phyloP scores from a whole-genome alignment of 1,140 invertebrate genomes.

The Saccostrea echinata region DNA sequence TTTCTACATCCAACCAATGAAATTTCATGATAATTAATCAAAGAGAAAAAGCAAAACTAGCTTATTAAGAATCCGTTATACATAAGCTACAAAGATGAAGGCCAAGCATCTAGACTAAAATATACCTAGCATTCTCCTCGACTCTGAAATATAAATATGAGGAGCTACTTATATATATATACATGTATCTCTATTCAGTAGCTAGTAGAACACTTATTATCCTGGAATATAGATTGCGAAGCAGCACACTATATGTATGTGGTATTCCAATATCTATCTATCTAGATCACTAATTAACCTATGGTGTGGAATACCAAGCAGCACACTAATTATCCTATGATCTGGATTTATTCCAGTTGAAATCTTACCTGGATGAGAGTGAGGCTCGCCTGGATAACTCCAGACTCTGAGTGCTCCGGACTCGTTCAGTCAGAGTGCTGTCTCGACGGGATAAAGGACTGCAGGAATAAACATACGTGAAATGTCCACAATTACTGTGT shows the following conservation, averaged over 20 bases:
- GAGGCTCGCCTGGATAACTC: neutral
- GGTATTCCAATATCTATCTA: no score
- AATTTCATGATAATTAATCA: neutral
- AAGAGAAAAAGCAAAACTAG: neutral
- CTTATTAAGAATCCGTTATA: neutral
- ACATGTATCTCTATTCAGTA: no score
- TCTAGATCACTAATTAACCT: no score
- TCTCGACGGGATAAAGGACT: neutral
- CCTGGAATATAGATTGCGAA: no score
- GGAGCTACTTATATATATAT: no score
- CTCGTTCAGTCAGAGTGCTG: neutral
- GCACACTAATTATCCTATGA: neutral
- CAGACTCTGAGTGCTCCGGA: conserved; percentile 7
- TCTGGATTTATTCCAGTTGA: neutral
- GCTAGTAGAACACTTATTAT: no score
- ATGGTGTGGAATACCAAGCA: no score
- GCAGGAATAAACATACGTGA: neutral
- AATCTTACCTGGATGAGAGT: neutral
- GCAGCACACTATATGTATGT: no score
- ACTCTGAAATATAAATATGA: neutral
- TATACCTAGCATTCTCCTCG: conserved; percentile 14
- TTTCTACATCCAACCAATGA: neutral
- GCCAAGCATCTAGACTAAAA: neutral
- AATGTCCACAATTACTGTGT: neutral
- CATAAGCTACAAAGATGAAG: neutral